These are phyloP conservation scores for Geodia barretti DNA, from an alignment of 37 sponge, comb jelly and placozoan genomes.

Conservation along the genomic window DNA sequence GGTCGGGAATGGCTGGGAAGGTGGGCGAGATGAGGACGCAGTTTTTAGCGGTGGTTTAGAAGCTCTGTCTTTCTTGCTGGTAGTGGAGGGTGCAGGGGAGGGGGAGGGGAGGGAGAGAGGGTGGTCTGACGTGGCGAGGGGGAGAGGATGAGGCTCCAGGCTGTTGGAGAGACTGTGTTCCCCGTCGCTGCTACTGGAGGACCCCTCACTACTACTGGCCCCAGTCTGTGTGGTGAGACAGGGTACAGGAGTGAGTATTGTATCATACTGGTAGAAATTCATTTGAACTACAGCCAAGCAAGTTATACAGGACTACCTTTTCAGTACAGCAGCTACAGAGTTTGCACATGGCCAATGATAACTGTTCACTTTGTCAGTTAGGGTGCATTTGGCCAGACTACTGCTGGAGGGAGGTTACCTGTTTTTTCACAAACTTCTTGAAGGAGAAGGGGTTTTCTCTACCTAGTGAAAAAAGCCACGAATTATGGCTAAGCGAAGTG, in stretches of 20 bases:
- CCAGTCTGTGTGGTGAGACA: background rate
- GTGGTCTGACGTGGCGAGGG: background rate
- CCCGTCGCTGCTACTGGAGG: background rate
- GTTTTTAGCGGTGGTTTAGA: background rate
- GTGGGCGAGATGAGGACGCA: background rate
- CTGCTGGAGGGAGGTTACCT: too few species aligned
- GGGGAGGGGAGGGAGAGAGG: constrained; percentile 1
- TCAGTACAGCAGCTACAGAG: too few species aligned
- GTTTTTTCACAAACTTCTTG: constrained; percentile 60
- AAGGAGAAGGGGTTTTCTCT: constrained; percentile 81
- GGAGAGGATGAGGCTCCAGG: background rate
- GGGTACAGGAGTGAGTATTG: background rate
- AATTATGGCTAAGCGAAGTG: background rate
- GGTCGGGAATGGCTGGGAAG: background rate
- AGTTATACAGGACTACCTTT: too few species aligned
- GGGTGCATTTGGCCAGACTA: too few species aligned
- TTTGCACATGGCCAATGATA: too few species aligned
- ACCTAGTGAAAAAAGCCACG: background rate
- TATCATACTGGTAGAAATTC: background rate
- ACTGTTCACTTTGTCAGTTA: too few species aligned
- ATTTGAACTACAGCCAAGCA: too few species aligned
- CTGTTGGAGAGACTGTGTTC: background rate
- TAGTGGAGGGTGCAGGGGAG: constrained; percentile 1
- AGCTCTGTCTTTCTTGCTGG: background rate
- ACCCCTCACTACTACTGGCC: background rate